Percentiles rank a stretch among this genome's conserved stretches.
These are phyloP conservation scores for Leucosticte australis DNA, from an alignment of 2,113 vertebrate species.

Conservation along the genomic window DNA sequence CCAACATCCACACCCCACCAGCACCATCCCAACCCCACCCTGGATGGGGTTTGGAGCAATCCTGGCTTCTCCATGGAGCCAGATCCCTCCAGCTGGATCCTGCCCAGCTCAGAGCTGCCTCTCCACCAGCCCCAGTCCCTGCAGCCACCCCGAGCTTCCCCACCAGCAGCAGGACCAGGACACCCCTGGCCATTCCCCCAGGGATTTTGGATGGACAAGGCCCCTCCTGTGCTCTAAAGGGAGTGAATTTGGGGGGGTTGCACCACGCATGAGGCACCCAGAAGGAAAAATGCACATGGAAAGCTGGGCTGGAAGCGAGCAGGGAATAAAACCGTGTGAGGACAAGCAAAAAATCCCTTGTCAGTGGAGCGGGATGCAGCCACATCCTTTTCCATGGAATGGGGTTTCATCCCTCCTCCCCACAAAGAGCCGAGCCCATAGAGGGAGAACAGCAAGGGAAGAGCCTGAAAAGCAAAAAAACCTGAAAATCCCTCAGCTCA, in stretches of 20 bases:
- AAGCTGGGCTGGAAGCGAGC: background rate
- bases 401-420: background rate
- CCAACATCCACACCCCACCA: background rate
- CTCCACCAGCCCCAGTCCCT: background rate
- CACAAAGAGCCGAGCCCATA: background rate
- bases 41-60: background rate
- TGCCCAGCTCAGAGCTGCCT: background rate
- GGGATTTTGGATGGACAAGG: background rate
- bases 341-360: background rate
- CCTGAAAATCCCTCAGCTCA: accelerated
- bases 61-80: accelerated
- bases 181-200: background rate
- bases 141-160: background rate
- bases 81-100: background rate
- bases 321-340: background rate
- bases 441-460: background rate
- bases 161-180: background rate
- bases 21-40: background rate
- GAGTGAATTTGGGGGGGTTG: accelerated
- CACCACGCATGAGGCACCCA: accelerated
- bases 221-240: background rate
- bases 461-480: background rate
- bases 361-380: accelerated
- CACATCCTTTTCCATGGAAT: background rate
- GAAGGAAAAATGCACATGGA: accelerated